A percentile compares a stretch with the other conserved stretches of the same genome.
Evolutionary conservation across 2,113 vertebrate genomes (phyloP).

Genomic region (Mormyrus iriodes): DNA sequence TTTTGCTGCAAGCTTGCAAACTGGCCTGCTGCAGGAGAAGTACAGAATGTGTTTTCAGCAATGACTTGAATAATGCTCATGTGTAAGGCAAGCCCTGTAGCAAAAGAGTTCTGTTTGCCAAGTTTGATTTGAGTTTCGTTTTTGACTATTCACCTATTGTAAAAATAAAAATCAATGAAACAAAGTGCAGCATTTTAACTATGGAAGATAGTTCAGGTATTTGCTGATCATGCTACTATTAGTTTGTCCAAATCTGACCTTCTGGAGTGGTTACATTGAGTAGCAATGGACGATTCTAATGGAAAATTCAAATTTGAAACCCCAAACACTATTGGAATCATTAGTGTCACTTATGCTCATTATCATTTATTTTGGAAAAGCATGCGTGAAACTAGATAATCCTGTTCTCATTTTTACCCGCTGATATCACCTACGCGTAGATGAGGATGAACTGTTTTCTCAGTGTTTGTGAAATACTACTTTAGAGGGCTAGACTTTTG

Average conservation of each 20-base stretch:
- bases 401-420: constrained; percentile 3
- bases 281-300: constrained; percentile 49
- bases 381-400: constrained; percentile 27
- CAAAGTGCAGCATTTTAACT: constrained; percentile 66
- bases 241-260: constrained; percentile 60
- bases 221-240: constrained; percentile 70
- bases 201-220: constrained; percentile 40
- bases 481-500: constrained; percentile 58
- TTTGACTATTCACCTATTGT: constrained; percentile 45
- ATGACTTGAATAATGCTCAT: constrained; percentile 36
- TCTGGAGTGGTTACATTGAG: constrained; percentile 53
- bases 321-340: background rate
- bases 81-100: constrained; percentile 41
- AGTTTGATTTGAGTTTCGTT: constrained; percentile 39
- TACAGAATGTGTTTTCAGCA: constrained; percentile 36
- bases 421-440: background rate
- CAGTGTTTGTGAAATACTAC: constrained; percentile 43
- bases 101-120: constrained; percentile 37
- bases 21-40: constrained; percentile 45
- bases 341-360: constrained; percentile 46
- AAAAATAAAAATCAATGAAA: constrained; percentile 54
- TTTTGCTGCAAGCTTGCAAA: constrained; percentile 67
- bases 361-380: constrained; percentile 50
- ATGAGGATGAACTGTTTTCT: constrained; percentile 11
- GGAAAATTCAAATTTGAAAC: constrained; percentile 49